Evolutionary conservation across 1,140 invertebrate genomes (phyloP).

Genomic region (Pogonomyrmex barbatus): DNA sequence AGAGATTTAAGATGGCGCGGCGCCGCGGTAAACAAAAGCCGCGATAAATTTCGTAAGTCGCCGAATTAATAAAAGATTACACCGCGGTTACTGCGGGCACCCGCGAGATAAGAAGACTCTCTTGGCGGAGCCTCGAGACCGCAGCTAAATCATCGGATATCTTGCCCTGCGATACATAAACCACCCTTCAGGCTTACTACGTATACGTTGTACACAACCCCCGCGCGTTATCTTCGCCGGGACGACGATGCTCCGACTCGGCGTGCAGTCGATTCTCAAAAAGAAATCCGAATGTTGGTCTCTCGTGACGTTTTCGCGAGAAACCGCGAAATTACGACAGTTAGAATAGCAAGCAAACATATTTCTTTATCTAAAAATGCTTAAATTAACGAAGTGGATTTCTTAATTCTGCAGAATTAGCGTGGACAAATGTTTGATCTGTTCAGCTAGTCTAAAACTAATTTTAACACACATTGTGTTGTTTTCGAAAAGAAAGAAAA

Average conservation of each 20-base stretch:
- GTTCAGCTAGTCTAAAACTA: neutral
- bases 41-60: constrained; percentile 86
- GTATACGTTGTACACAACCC: constrained; percentile 73
- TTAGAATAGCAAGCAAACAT: neutral
- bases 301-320: constrained; percentile 4
- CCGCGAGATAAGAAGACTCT: constrained; percentile 83
- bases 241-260: constrained; percentile 58
- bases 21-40: constrained; percentile 85
- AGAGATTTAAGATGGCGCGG: constrained; percentile 82
- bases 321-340: neutral
- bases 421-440: neutral
- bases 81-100: constrained; percentile 82
- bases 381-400: neutral
- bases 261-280: constrained; percentile 45
- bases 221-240: constrained; percentile 67
- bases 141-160: constrained; percentile 86
- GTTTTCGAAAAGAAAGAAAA: neutral
- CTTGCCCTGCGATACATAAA: constrained; percentile 86
- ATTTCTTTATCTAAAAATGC: neutral
- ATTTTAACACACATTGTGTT: neutral
- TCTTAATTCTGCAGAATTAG: neutral
- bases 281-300: constrained; percentile 65
- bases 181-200: constrained; percentile 85
- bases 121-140: constrained; percentile 78
- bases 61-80: constrained; percentile 87